Base-by-base conservation (phyloP, 2,113 vertebrate genomes). In the Carlito syrichta region DNA sequence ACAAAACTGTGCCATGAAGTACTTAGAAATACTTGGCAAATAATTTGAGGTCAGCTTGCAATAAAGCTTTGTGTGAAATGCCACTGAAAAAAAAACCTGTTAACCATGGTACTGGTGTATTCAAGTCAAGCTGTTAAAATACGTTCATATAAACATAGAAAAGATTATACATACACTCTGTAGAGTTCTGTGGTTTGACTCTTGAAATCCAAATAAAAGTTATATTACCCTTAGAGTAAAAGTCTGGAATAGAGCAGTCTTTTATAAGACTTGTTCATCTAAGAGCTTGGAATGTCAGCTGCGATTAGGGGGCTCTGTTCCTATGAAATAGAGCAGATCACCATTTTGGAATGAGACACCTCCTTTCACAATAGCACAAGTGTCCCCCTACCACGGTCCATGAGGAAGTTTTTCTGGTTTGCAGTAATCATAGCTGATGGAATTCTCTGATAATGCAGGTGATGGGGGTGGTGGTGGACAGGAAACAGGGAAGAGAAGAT, bases 61-160 rank as follows among this genome's bases (percentile, higher is more conserved):
- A 86, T 96, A 97, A 97, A 97, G 8, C 17, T 85, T 96, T 22
- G 52, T 92, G 94, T 79, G 68, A 97, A 98, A 76, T 89, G 62
- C 27, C 69, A 95, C 95, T 82, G 87, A 73, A 90, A 56, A 90
- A 56, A 76, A 85, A 82, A 17, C 35, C 96, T 95, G 76, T 95
- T 96, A 96, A 96, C 68, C 14, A 1, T 40, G 68, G 78, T 76
- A 84, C 68, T 71, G 86, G 89, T 89, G 76, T 95, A 93, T 87
- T 94, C 82, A 89, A 91, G 89, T 91, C 94, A 97, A 96, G 95
- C 95, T 98, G 95, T 97, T 97, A 98, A 97, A 98, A 96, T 96
- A 97, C 30, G 71, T 82, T 91, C 68, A 12, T 63, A 91, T 95
- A 97, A 98, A 97, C 96, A 95, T 73, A 97, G 96, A 91, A 97